Conservation (phyloP, 2,888 invertebrate genomes). For the Leptarthrus brevirostris region DNA sequence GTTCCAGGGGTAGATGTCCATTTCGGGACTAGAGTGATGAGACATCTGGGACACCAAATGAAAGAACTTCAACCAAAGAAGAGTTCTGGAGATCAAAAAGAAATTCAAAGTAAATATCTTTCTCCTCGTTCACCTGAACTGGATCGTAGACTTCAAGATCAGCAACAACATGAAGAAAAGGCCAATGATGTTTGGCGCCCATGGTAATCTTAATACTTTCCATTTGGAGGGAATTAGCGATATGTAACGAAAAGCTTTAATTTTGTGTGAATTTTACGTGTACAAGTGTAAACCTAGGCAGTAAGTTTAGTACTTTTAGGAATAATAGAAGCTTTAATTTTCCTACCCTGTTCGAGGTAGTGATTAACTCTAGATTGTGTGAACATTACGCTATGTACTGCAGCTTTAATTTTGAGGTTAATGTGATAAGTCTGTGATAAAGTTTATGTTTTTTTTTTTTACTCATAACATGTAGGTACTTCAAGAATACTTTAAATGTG, state of each 20-base stretch:
- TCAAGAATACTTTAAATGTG: too few relatives aligned
- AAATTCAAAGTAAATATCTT: neutral
- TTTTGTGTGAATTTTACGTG: neutral
- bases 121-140: neutral
- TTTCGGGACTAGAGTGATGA: conserved; percentile 88
- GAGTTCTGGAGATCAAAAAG: neutral
- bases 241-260: neutral
- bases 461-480: too few relatives aligned
- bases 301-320: conserved; percentile 7
- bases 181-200: conserved; percentile 57
- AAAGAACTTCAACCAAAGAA: conserved; percentile 67
- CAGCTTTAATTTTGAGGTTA: conserved; percentile 43
- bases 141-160: conserved; percentile 2
- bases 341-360: neutral
- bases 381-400: neutral
- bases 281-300: neutral
- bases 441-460: too few relatives aligned
- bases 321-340: conserved; percentile 47
- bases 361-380: neutral
- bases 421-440: conserved; percentile 54
- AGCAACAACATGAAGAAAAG: conserved; percentile 33
- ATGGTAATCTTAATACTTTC: conserved; percentile 56
- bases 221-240: neutral
- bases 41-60: conserved; percentile 85
- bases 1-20: conserved; percentile 87